These are phyloP conservation scores for Melanogrammus aeglefinus DNA, from an alignment of 2,797 vertebrate species.

Conservation along the genomic window DNA sequence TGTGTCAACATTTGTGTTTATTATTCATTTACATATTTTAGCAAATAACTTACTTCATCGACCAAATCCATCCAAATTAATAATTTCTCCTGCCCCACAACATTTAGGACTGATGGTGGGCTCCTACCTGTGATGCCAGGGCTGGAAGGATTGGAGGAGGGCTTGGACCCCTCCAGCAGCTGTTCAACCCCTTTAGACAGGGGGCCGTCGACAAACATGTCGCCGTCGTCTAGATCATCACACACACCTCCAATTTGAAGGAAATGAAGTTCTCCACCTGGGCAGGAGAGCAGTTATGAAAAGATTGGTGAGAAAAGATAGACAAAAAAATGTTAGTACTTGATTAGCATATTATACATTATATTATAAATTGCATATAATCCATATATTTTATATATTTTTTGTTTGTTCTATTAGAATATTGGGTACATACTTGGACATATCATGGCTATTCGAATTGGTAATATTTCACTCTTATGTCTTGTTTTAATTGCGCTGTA, in stretches of 20 bases:
- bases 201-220: conserved; percentile 97
- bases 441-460: neutral
- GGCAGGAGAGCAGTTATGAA: conserved; percentile 10
- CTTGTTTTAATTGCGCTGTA: too few species aligned
- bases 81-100: neutral
- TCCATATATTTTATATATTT: too few species aligned
- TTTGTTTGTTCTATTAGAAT: neutral
- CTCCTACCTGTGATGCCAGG: conserved; percentile 92
- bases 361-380: neutral
- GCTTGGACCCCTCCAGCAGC: conserved; percentile 88
- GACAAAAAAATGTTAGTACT: too few species aligned
- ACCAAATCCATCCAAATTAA: neutral
- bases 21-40: too few species aligned
- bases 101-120: neutral
- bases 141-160: conserved; percentile 94
- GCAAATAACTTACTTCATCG: too few species aligned
- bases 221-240: conserved; percentile 94
- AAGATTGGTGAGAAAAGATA: too few species aligned
- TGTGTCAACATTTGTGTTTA: too few species aligned
- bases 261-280: conserved; percentile 99
- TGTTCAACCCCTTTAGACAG: conserved; percentile 91
- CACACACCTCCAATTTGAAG: conserved; percentile 99
- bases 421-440: neutral
- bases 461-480: neutral
- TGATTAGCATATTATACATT: too few species aligned